phyloP scores from a whole-genome alignment of 2,888 invertebrate species.

The Keiferia lycopersicella region DNA sequence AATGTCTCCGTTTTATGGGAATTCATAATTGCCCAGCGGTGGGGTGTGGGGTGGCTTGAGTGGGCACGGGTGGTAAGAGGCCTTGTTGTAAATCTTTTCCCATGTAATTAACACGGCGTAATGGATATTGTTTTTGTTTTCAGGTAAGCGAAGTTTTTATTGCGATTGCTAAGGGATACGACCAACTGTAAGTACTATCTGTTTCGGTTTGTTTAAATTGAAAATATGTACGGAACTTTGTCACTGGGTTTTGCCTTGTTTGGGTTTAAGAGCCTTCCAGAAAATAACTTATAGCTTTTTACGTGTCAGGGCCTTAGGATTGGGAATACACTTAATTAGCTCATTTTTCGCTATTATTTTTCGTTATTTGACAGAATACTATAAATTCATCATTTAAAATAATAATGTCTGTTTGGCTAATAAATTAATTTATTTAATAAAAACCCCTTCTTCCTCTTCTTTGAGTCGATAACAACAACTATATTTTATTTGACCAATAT shows the following conservation, averaged over 20 bases:
- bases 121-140: constrained; percentile 53
- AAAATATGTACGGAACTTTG: background rate
- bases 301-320: background rate
- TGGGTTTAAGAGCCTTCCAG: no score
- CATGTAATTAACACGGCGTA: constrained; percentile 56
- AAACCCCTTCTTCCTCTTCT: no score
- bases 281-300: background rate
- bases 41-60: constrained; percentile 33
- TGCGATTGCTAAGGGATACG: background rate
- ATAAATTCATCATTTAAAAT: no score
- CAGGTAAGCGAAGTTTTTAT: constrained; percentile 55
- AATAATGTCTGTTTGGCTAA: no score
- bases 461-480: no score
- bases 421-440: no score
- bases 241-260: background rate
- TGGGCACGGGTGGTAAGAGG: constrained; percentile 24
- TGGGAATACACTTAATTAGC: no score
- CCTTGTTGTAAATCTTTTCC: constrained; percentile 41
- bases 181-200: constrained; percentile 13
- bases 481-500: no score
- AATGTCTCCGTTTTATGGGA: constrained; percentile 63
- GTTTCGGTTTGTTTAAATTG: background rate
- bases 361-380: no score
- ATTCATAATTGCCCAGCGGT: constrained; percentile 59
- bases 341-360: no score